phyloP scores from a whole-genome alignment of 2,113 vertebrate species.

The Diglossa brunneiventris region DNA sequence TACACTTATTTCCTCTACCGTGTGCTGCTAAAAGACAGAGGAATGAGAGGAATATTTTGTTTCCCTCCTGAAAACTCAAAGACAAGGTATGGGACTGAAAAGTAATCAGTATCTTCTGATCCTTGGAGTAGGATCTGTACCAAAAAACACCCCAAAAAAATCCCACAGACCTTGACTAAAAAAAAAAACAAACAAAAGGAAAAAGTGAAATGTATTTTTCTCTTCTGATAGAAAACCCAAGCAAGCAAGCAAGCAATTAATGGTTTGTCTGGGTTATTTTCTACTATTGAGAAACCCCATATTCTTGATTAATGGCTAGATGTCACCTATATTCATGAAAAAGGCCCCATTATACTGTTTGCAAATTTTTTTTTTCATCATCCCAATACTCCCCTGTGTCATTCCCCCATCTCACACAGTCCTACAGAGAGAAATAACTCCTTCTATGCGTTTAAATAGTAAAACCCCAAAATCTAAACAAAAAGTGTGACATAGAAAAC shows the following conservation, averaged over 20 bases:
- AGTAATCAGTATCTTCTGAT: background rate
- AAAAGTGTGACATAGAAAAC: background rate
- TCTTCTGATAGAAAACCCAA: background rate
- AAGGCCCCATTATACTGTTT: background rate
- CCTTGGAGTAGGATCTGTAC: background rate
- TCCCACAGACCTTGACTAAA: background rate
- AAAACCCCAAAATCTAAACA: background rate
- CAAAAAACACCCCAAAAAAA: background rate
- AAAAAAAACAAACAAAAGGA: background rate
- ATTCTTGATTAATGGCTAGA: background rate
- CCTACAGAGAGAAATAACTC: background rate
- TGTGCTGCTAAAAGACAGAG: background rate
- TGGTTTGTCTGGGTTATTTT: background rate
- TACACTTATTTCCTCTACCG: background rate
- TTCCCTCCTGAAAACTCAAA: background rate
- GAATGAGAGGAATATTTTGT: background rate
- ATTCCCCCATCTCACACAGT: background rate
- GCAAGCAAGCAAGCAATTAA: background rate
- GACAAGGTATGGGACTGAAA: background rate
- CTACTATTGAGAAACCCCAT: background rate
- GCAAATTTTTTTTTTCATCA: background rate
- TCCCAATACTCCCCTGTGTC: background rate
- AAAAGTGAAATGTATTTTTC: background rate
- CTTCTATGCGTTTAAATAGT: background rate
- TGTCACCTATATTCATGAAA: background rate